phyloP scores from a whole-genome alignment of 2,888 invertebrate genomes.

The Scaptodrosophila latifasciaeformis region DNA sequence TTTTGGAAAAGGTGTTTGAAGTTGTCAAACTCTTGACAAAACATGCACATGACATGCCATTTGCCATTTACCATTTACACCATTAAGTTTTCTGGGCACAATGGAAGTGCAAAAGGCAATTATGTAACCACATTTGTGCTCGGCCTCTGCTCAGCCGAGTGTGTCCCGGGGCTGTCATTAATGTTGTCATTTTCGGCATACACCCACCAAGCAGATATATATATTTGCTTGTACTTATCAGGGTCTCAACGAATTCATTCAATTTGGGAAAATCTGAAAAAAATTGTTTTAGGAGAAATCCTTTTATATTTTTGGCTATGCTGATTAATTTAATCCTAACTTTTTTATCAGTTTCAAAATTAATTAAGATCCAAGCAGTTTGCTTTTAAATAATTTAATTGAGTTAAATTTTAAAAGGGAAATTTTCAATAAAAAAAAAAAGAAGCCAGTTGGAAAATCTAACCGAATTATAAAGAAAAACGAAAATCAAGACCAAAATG shows the following conservation, averaged over 20 bases:
- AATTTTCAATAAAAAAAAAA: too few relatives aligned
- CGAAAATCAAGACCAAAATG: conserved; percentile 45
- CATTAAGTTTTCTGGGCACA: conserved; percentile 13
- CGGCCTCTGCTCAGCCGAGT: neutral
- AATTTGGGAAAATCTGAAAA: neutral
- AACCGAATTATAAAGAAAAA: conserved; percentile 15
- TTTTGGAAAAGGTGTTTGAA: conserved; percentile 5
- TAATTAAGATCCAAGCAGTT: too few relatives aligned
- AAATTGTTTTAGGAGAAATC: neutral
- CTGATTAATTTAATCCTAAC: too few relatives aligned
- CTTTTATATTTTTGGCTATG: neutral
- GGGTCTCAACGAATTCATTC: neutral
- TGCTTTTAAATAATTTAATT: too few relatives aligned
- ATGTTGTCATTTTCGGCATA: neutral
- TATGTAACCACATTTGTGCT: neutral
- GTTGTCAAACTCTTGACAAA: conserved; percentile 10
- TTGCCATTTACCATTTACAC: too few relatives aligned
- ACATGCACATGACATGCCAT: neutral
- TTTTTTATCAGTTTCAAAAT: too few relatives aligned
- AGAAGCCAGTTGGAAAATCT: too few relatives aligned
- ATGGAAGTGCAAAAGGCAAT: conserved; percentile 21
- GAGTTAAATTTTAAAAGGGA: too few relatives aligned
- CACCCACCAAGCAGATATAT: too few relatives aligned
- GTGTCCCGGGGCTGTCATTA: neutral
- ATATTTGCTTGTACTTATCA: too few relatives aligned